Evolutionary conservation across 2,888 invertebrate species (phyloP), one percentile per base, ranked within the genome.

Genomic region (Drosophila neutralis): DNA sequence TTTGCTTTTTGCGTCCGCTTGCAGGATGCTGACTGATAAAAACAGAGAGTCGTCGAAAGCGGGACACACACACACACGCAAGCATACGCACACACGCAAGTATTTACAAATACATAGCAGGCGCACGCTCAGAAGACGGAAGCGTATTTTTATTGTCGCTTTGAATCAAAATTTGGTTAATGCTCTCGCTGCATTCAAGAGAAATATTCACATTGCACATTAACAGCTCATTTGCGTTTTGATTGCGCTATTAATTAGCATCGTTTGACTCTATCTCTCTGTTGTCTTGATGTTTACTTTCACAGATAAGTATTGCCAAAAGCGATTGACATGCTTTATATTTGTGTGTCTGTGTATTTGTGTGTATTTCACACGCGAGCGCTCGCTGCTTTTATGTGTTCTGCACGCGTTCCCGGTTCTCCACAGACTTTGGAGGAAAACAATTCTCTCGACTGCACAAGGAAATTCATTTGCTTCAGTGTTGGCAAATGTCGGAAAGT

Each of bases 351-450:
- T 48, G 8, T 40, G 31, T 51, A 18, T 58, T 33, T 65, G 51
- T 15, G 35, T 35, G 36, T 3, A 33, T 38, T 56, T 66, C 0
- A 35, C 45, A 42, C 40, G 49, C 29, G 36, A 33, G 31, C 29
- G 24, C 24, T 36, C 11, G 21, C n/a, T 38, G 7, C 29, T 21
- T 6, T n/a, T 29, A 31, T 13, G n/a, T 52, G n/a, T 52, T 87
- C 82, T 76, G 79, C 71, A 72, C 79, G 73, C 81, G 69, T 83
- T 85, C 85, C 80, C 88, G 82, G 81, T 86, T 90, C 80, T 80
- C 81, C 61, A 87, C 82, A 78, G 79, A 89, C 90, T 90, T 90
- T 87, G 80, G 72, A 78, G 49, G 51, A 56, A 65, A 73, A 58
- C 31, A 51, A 61, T 66, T 69, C 68, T 72, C 65, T 64, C 68